Evolutionary conservation across 2,797 vertebrate genomes (phyloP).

Genomic region (Ispidina lecontei): DNA sequence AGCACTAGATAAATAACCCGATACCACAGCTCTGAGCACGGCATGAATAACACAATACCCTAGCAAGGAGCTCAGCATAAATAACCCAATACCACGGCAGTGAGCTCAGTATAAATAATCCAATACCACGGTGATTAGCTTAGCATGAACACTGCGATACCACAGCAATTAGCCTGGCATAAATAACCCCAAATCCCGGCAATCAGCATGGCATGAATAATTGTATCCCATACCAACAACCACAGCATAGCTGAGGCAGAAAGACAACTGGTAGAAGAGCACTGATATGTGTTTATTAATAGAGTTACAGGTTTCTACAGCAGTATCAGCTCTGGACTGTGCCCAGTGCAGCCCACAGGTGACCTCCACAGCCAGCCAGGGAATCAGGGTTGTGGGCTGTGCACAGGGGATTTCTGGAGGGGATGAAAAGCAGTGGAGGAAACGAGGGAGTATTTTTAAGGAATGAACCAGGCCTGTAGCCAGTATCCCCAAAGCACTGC

Average conservation of each 20-base stretch:
- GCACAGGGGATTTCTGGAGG: neutral
- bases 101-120: conserved; percentile 66
- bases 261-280: neutral
- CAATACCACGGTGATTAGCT: conserved; percentile 65
- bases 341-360: neutral
- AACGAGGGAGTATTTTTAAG: neutral
- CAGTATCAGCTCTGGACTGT: neutral
- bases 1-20: conserved; percentile 50
- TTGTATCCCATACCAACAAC: neutral
- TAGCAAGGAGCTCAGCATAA: conserved; percentile 50
- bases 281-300: neutral
- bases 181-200: conserved; percentile 51
- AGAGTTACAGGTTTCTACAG: neutral
- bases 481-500: neutral
- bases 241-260: neutral
- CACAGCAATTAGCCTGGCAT: conserved; percentile 60
- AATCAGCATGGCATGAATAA: conserved; percentile 58
- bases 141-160: conserved; percentile 39
- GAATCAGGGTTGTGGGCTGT: neutral
- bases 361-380: neutral
- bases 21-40: neutral
- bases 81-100: conserved; percentile 32
- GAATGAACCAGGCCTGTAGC: neutral
- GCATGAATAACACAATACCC: conserved; percentile 48
- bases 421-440: neutral